phyloP scores from a whole-genome alignment of 2,888 invertebrate genomes.

The Drosophila ezoana region DNA sequence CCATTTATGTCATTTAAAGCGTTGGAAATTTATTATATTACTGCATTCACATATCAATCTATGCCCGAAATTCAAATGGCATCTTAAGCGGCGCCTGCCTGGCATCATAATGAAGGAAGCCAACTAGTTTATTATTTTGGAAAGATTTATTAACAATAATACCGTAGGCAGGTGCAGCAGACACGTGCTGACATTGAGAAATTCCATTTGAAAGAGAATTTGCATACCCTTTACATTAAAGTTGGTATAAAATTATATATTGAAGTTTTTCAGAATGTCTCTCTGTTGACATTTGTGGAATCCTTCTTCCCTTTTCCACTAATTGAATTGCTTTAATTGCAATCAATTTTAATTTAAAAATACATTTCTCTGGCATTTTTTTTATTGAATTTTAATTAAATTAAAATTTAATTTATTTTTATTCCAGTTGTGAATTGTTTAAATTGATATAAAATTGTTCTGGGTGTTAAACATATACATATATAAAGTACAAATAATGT shows the following conservation, averaged over 20 bases:
- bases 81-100: constrained; percentile 1
- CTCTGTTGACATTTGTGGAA: too few relatives aligned
- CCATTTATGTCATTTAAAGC: constrained; percentile 38
- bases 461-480: constrained; percentile 4
- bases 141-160: not conserved
- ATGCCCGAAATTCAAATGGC: constrained; percentile 4
- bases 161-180: too few relatives aligned
- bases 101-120: constrained; percentile 5
- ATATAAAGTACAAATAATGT: not conserved
- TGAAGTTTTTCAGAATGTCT: too few relatives aligned
- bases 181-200: too few relatives aligned
- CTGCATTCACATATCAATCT: constrained; percentile 21
- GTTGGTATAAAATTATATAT: too few relatives aligned
- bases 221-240: not conserved
- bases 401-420: constrained; percentile 12
- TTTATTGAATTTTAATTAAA: constrained; percentile 9
- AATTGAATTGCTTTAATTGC: constrained; percentile 11
- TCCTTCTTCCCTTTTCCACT: not conserved
- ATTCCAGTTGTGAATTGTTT: not conserved
- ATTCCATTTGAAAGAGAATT: not conserved
- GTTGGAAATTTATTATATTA: constrained; percentile 20
- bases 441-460: constrained; percentile 9
- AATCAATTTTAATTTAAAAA: not conserved
- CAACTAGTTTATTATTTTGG: not conserved
- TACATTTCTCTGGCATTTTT: constrained; percentile 3